Base-by-base conservation (phyloP, 2,888 invertebrate species). In the Melieria omissa region DNA sequence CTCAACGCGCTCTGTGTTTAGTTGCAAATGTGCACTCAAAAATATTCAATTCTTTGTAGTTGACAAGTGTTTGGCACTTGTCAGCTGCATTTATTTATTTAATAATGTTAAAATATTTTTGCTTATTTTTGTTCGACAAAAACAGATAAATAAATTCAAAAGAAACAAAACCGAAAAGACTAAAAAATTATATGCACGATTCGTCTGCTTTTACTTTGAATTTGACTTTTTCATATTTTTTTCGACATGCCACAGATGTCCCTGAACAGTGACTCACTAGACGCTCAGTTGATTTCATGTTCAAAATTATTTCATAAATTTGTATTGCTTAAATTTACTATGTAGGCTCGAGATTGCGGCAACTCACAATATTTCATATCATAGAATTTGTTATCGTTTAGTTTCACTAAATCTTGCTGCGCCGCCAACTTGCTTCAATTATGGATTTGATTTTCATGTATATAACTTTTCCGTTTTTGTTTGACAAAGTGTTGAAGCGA, bases 11-110 rank as follows among this genome's bases (percentile, higher is more conserved):
- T 29, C 29, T 29, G 29, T 29, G 12, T 52, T 5, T 52, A n/a
- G 52, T 52, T 52, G 9, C 52, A 52, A 5, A 8, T 52, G 12
- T 52, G 9, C 52, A n/a, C 6, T 5, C 12, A 52, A 49, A 52
- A 52, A 52, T 67, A 29, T 54, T 73, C 55, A 54, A 9, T 73
- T 66, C 70, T 68, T 68, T 71, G 47, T 64, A 67, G 66, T 70
- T 66, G 45, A 52, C 57, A 61, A 64, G 64, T 58, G 66, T 67
- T 65, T 16, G 44, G 47, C 55, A 65, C 63, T 29, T 29, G 29
- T 29, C 29, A 60, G 45, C 47, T n/a, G 12, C 12, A 67, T 65
- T 29, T 55, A 4, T 5, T 54, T 54, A 58, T 44, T 52, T 63
- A 16, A 8, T n/a, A 52, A 8, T 12, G 52, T n/a, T 4, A 8